Percentiles rank a stretch among this genome's conserved stretches.
phyloP scores from a whole-genome alignment of 2,113 vertebrate species.

The Pongo pygmaeus region DNA sequence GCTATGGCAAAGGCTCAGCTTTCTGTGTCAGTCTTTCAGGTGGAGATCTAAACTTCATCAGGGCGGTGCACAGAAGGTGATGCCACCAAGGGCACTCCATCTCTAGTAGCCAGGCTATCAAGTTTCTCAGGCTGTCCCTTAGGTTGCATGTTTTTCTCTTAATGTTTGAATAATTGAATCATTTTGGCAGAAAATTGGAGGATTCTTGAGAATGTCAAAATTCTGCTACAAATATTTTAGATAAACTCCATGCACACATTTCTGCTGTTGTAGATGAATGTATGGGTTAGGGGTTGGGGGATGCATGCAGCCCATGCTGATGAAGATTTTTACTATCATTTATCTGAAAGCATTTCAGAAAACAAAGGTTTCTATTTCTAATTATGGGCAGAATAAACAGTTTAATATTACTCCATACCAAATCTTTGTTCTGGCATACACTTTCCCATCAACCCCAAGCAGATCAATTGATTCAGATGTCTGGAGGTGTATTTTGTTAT shows the following conservation, averaged over 20 bases:
- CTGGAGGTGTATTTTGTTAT: neutral
- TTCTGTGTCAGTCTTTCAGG: neutral
- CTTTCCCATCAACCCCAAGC: neutral
- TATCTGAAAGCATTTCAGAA: neutral
- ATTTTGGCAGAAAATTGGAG: neutral
- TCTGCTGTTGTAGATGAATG: neutral
- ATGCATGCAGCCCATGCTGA: too few relatives aligned
- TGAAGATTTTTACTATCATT: neutral
- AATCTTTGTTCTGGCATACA: neutral
- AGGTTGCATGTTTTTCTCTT: neutral
- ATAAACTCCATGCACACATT: neutral
- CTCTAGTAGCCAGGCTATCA: neutral
- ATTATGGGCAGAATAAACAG: neutral
- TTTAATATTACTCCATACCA: neutral
- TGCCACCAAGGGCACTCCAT: too few relatives aligned
- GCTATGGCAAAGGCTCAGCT: neutral
- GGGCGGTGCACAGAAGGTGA: too few relatives aligned
- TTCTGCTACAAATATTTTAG: neutral
- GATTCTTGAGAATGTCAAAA: neutral
- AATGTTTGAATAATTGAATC: neutral
- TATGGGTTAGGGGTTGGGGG: accelerated
- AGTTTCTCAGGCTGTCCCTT: neutral
- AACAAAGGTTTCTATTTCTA: neutral
- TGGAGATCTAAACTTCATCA: neutral
- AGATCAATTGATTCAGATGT: neutral